Base-by-base conservation (phyloP, 35 echinoderm and acorn worm genomes). In the Lytechinus variegatus region DNA sequence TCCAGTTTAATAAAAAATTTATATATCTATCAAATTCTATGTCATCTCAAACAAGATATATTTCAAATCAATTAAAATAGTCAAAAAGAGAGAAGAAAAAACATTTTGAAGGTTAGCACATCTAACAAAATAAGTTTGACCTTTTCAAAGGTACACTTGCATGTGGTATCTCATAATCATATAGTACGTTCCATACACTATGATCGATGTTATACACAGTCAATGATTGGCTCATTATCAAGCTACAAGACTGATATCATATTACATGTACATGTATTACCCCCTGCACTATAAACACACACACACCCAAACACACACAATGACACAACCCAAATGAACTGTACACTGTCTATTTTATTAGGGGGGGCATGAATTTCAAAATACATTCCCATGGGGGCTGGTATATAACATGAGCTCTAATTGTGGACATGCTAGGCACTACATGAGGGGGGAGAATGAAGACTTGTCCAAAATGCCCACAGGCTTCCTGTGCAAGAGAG, bases 381-480 rank as follows among this genome's bases (percentile, higher is more conserved):
- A 90, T 33, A 90, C 88, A 90, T 90, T 90, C 88, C 88, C 88
- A 52, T 28, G 88, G 88, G 88, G 28, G 16, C 87, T 90, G 10
- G 10, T 10, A 52, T 90, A 90, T 90, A 44, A 44, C 33, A 44
- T 54, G 52, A 21, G 88, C 88, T 54, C 52, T 90, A 90, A 90
- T 90, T 90, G 88, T 44, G 52, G 88, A 90, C 88, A 90, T 90
- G 88, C 11, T 52, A 90, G 28, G 88, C 88, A 90, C 88, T 90
- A 90, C n/a, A 90, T 90, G 16, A 90, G 11, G 9, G 27, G 52
- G 11, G 6, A 24, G 52, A 24, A 24, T 9, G 56, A 88, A 90
- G 88, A 54, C 88, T 6, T 52, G 88, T 90, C 88, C 88, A 52
- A 90, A 90, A 90, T 90, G 88, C 29, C 88, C 88, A 90, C 52